A percentile compares a stretch with the other conserved stretches of the same genome.
These are phyloP conservation scores for Malurus alboscapulatus DNA, from an alignment of 2,113 vertebrate species.

Conservation along the genomic window DNA sequence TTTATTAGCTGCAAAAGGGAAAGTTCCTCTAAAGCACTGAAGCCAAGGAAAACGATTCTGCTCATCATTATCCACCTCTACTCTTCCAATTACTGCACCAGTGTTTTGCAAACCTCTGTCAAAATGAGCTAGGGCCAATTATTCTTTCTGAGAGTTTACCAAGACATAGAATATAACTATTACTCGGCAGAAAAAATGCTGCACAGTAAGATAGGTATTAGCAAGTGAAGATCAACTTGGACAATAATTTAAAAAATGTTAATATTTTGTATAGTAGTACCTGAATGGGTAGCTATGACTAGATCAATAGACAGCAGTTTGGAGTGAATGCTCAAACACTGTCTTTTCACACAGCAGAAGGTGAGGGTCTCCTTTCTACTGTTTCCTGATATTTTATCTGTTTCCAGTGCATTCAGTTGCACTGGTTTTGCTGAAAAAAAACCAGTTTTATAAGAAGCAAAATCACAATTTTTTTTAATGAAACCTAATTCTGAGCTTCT, in stretches of 20 bases:
- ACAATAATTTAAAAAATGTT: not conserved
- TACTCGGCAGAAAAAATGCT: not conserved
- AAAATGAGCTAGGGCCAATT: not conserved
- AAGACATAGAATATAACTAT: not conserved
- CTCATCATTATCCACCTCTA: not conserved
- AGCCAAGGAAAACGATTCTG: not conserved
- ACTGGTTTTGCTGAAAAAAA: not conserved
- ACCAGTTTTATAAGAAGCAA: not conserved
- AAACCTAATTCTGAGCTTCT: not conserved
- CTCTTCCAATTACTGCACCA: not conserved
- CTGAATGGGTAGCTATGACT: not conserved
- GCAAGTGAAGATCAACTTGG: not conserved
- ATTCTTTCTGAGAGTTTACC: not conserved
- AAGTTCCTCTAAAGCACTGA: not conserved
- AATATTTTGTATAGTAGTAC: not conserved
- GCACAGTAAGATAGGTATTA: not conserved
- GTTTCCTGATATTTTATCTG: not conserved
- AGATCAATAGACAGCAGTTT: not conserved
- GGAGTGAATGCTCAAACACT: not conserved
- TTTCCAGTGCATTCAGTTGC: not conserved
- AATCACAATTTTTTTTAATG: not conserved
- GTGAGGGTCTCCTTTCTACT: not conserved
- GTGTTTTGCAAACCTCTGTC: not conserved
- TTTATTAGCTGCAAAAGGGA: not conserved
- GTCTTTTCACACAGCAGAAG: not conserved